Evolutionary conservation across 1,140 invertebrate genomes (phyloP), one percentile per base, ranked within the genome.

Genomic region (Harlomillsia oculata): DNA sequence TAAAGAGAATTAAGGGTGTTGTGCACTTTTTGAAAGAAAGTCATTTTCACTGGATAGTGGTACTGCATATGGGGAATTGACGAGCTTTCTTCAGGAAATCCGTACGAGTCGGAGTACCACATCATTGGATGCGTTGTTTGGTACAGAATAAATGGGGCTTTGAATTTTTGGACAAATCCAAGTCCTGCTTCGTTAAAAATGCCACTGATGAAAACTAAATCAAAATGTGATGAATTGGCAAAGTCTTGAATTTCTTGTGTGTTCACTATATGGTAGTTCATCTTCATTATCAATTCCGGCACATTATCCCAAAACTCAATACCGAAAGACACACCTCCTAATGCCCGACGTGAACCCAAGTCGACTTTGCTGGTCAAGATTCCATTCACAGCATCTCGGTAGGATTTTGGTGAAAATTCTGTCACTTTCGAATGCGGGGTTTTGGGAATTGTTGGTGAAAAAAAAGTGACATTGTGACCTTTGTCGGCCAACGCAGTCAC

Each of bases 161-260:
- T 46, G n/a, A 30, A 61, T 18, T 48, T 46, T 18, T 53, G 34
- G 25, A 53, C 58, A 23, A 66, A 23, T 3, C 49, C 64, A 13
- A 54, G 49, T 2, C 50, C 62, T 46, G 59, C 62, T 0, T 66
- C 64, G 43, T 61, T 66, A 32, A 4, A 54, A 18, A 64, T 25
- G 13, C 48, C 29, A 49, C 64, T 59, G n/a, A 66, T 50, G 11
- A 66, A 34, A 21, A 66, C 51, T 5, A 66, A 14, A 44, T 66
- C 64, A 54, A 56, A 53, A 18, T 46, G 37, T 4, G 39, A 14
- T 0, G 28, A 28, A 14, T 59, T 52, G 11, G 54, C 16, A 36
- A 39, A 62, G 2, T 65, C 28, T 13, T 23, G 1, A 2, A 29
- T 49, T n/a, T 53, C 40, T 14, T 34, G 1, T 28, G 43, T 23